phyloP scores from a whole-genome alignment of 2,113 vertebrate species.

The Dendropsophus ebraccatus region DNA sequence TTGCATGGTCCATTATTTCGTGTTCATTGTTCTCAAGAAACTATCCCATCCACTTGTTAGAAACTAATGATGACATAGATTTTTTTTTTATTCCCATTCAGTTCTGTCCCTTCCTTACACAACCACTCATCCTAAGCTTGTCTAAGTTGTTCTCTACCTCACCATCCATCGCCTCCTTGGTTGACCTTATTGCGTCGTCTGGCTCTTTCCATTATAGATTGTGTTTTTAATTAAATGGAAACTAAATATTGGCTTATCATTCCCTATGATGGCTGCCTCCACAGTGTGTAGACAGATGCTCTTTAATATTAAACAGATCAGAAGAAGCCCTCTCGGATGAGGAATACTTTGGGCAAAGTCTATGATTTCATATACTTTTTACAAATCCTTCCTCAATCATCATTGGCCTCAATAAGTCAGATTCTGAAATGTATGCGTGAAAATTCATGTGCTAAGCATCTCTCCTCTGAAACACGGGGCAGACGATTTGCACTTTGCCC shows the following conservation, averaged over 20 bases:
- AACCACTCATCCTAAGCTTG: background rate
- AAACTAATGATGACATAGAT: too few species aligned
- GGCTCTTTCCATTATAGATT: background rate
- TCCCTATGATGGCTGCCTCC: background rate
- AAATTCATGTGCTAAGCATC: slow-evolving; percentile 12
- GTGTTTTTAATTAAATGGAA: background rate
- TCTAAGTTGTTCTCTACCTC: background rate
- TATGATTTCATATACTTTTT: slow-evolving; percentile 4
- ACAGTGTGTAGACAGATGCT: background rate
- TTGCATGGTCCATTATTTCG: too few species aligned
- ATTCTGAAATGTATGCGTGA: slow-evolving; percentile 29
- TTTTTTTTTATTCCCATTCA: background rate
- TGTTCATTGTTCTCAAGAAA: too few species aligned
- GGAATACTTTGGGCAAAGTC: background rate
- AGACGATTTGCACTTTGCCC: slow-evolving; percentile 49
- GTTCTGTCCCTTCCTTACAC: background rate
- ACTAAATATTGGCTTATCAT: background rate
- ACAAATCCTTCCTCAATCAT: slow-evolving; percentile 36
- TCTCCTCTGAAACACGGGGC: slow-evolving; percentile 8
- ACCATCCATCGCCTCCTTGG: background rate
- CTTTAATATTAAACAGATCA: background rate
- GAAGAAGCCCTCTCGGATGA: background rate
- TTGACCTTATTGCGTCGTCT: slow-evolving; percentile 4
- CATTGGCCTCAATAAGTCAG: slow-evolving; percentile 55
- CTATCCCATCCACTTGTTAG: too few species aligned